A percentile compares a stretch with the other conserved stretches of the same genome.
These are phyloP conservation scores for Micromys minutus DNA, from an alignment of 2,113 vertebrate species.

Conservation along the genomic window DNA sequence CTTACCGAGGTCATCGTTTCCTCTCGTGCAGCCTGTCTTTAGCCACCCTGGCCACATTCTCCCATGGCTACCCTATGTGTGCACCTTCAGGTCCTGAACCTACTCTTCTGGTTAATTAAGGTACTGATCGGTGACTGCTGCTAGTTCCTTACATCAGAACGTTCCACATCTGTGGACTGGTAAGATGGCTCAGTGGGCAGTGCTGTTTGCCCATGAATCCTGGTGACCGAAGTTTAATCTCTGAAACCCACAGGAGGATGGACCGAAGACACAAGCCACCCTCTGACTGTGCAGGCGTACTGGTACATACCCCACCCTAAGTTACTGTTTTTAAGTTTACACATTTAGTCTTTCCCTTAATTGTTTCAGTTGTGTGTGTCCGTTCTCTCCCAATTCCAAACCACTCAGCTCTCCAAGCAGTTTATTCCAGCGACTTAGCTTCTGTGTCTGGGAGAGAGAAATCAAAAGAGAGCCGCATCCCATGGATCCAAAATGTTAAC, in stretches of 20 bases:
- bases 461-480: background rate
- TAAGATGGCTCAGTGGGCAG: background rate
- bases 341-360: background rate
- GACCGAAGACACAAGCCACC: background rate
- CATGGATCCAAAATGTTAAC: slow-evolving; percentile 32
- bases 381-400: slow-evolving; percentile 28
- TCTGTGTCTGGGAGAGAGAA: background rate
- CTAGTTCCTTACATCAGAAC: background rate
- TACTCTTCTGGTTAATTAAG: background rate
- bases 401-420: background rate
- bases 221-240: background rate
- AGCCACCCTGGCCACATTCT: rapidly evolving
- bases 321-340: background rate
- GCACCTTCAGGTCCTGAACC: background rate
- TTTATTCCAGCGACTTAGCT: background rate
- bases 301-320: background rate
- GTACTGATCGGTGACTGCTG: background rate
- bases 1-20: rapidly evolving
- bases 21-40: background rate
- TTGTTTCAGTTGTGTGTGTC: background rate
- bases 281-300: background rate
- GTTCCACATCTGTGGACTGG: background rate
- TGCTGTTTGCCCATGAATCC: background rate
- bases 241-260: background rate
- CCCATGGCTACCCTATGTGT: background rate